Evolutionary conservation across 2,888 invertebrate genomes (phyloP).

Genomic region (Ormyrus labotus): DNA sequence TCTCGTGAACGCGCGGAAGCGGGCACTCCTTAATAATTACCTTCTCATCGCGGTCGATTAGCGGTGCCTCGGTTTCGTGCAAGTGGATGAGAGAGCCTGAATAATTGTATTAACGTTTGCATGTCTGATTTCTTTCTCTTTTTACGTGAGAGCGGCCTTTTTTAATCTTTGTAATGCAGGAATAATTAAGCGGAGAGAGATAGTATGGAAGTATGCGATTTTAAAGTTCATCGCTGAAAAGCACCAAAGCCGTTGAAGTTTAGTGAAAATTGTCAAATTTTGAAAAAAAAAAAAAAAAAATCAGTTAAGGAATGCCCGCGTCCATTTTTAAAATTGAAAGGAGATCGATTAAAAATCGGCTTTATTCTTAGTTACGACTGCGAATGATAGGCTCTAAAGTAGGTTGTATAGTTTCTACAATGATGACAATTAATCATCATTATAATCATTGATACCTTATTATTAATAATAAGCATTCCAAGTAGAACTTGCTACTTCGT

Average conservation of each 20-base stretch:
- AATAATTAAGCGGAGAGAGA: no score
- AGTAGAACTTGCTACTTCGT: constrained; percentile 9
- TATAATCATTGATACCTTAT: constrained; percentile 4
- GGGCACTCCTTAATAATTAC: constrained; percentile 45
- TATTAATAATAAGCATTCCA: constrained; percentile 24
- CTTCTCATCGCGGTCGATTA: background rate
- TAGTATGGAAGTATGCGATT: no score
- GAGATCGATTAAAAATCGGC: constrained; percentile 10
- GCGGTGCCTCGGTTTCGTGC: background rate
- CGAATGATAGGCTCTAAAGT: constrained; percentile 40
- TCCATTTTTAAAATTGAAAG: constrained; percentile 4
- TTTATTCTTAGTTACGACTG: constrained; percentile 17
- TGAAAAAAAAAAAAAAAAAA: background rate
- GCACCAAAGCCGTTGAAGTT: no score
- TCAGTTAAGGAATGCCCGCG: constrained; percentile 16
- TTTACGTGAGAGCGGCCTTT: no score
- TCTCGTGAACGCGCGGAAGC: constrained; percentile 9
- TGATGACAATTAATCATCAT: constrained; percentile 26
- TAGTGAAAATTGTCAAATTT: no score
- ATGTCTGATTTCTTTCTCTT: no score
- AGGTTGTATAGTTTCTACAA: constrained; percentile 28
- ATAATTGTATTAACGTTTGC: no score
- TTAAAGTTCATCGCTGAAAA: no score
- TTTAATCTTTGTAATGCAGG: no score
- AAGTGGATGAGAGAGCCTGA: no score